These are phyloP conservation scores for Sarcophaga caerulescens DNA, from an alignment of 2,888 invertebrate species.

Conservation along the genomic window DNA sequence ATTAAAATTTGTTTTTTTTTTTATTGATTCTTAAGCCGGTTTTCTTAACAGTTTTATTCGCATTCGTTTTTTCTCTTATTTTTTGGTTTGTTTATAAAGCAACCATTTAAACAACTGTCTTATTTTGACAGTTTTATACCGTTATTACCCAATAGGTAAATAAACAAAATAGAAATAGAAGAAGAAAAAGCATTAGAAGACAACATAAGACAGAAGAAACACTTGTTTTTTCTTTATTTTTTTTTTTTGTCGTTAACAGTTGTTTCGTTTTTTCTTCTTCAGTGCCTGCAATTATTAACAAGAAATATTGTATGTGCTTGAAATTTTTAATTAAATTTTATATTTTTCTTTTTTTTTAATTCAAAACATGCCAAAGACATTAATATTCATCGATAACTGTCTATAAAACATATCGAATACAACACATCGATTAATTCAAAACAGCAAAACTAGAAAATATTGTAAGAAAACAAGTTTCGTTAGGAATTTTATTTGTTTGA, in stretches of 20 bases:
- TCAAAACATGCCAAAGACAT: conserved; percentile 55
- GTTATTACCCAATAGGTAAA: conserved; percentile 30
- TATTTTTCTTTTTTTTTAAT: conserved; percentile 13
- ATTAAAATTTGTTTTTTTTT: conserved; percentile 14
- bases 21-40: background rate
- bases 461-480: background rate
- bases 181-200: conserved; percentile 16
- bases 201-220: too few species aligned
- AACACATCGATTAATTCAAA: background rate
- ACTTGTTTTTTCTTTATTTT: background rate
- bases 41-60: background rate
- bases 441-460: background rate
- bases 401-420: background rate
- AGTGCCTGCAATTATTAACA: background rate
- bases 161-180: conserved; percentile 17
- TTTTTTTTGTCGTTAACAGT: conserved; percentile 3
- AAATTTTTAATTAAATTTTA: background rate
- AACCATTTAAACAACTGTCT: conserved; percentile 27
- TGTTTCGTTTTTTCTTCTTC: conserved; percentile 2
- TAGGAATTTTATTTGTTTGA: background rate
- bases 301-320: background rate
- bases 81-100: background rate
- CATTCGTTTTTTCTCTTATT: background rate
- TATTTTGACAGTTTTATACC: conserved; percentile 48
- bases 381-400: conserved; percentile 1